Conservation (phyloP, 2,797 vertebrate genomes). For the Lepidocolaptes lacrymiger region DNA sequence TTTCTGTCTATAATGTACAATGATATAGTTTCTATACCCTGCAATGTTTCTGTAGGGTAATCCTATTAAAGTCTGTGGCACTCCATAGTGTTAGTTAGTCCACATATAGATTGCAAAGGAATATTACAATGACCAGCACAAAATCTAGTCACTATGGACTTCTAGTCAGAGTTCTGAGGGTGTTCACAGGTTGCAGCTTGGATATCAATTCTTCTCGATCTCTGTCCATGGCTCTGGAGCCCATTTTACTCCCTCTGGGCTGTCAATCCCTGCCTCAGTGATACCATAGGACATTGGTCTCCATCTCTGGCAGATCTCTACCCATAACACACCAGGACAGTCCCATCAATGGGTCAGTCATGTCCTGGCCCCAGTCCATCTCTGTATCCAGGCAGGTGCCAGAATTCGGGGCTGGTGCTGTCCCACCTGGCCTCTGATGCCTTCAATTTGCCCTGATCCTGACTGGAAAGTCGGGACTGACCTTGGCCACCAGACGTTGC, state of each 20-base stretch:
- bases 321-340: not conserved
- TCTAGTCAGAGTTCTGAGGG: not conserved
- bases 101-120: not conserved
- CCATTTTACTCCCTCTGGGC: not conserved
- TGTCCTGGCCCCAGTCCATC: not conserved
- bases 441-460: not conserved
- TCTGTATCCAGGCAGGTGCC: too few species aligned
- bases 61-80: not conserved
- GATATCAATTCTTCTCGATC: not conserved
- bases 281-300: rapidly evolving
- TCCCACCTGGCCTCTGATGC: rapidly evolving
- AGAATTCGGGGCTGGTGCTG: not conserved
- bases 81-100: not conserved
- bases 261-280: not conserved
- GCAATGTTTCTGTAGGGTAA: not conserved
- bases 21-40: not conserved
- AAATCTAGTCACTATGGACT: not conserved
- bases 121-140: not conserved
- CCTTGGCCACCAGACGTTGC: not conserved
- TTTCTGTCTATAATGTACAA: not conserved
- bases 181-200: not conserved
- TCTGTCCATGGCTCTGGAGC: not conserved
- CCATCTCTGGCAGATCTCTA: not conserved
- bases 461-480: not conserved
- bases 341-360: not conserved